Base-by-base conservation (phyloP, 2,797 vertebrate species). In the Aplochiton taeniatus region DNA sequence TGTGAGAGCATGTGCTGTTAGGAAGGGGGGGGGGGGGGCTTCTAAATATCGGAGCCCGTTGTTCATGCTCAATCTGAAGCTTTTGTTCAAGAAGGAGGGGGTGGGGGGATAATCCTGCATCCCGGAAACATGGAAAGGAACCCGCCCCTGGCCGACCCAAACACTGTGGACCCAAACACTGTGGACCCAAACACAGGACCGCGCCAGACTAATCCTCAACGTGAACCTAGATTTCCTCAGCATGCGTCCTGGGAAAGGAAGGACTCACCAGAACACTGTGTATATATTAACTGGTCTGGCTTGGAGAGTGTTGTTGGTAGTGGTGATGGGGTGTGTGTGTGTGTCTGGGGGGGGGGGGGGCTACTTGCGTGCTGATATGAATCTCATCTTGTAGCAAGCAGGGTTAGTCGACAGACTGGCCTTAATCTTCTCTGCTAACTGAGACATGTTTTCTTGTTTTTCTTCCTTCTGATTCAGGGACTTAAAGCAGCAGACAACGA, bases 401-500 rank as follows among this genome's bases (percentile, higher is more conserved):
- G 67, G 17, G 69, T 74, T 12, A 16, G 66, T 57, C 50, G 31
- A 42, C 42, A 17, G 45, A 9, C 41, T 56, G 44, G 18, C n/a
- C 49, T 70, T 85, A 78, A 80, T 88, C 78, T 12, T 57, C 72
- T 67, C 68, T 69, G 80, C 80, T 83, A 67, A 79, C 12, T 66
- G 4, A n/a, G n/a, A n/a, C n/a, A n/a, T n/a, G n/a, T n/a, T n/a
- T n/a, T n/a, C n/a, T 16, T 31, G 50, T 65, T 80, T 73, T 43
- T 55, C 51, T 55, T 44, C 64, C 61, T 64, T 56, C 48, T 45
- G 17, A 0, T 31, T 31, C 86, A 99, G 97, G 97, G 97, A 74
- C 94, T 98, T 61, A 98, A 98, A 87, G 97, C 97, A n/a, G 97
- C 97, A 1, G 97, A 99, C 92, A 95, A 96, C 9, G 97, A 99